Evolutionary conservation across 2,113 vertebrate genomes (phyloP).

Genomic region (Chionomys nivalis): DNA sequence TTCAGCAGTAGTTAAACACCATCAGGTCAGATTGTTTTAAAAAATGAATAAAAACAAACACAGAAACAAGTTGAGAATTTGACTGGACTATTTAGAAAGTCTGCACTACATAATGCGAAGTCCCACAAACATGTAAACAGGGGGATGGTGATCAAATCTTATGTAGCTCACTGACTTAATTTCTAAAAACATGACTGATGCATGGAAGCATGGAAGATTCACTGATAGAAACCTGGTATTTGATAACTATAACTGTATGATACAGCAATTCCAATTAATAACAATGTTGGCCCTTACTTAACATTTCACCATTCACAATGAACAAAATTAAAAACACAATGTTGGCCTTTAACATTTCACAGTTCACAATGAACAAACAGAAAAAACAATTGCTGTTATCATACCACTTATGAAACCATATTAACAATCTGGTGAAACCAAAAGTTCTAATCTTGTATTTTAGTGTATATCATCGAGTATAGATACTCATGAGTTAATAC

Average conservation of each 20-base stretch:
- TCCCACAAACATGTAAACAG: neutral
- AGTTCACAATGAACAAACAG: too few species aligned
- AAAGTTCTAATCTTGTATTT: neutral
- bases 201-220: neutral
- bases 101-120: neutral
- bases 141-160: neutral
- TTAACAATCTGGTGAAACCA: neutral
- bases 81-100: fast-evolving
- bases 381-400: neutral
- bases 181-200: neutral
- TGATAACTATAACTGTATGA: neutral
- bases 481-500: neutral
- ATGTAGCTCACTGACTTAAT: neutral
- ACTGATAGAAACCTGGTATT: neutral
- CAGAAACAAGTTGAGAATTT: neutral
- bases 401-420: neutral
- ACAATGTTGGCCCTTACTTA: neutral
- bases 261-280: neutral
- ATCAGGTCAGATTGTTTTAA: neutral
- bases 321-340: too few species aligned
- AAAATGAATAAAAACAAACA: neutral
- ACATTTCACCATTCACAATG: neutral
- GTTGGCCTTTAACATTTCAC: too few species aligned
- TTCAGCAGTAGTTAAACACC: neutral
- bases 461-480: too few species aligned